Conservation (phyloP, 2,888 invertebrate genomes). For the Eristalinus sepulchralis region DNA sequence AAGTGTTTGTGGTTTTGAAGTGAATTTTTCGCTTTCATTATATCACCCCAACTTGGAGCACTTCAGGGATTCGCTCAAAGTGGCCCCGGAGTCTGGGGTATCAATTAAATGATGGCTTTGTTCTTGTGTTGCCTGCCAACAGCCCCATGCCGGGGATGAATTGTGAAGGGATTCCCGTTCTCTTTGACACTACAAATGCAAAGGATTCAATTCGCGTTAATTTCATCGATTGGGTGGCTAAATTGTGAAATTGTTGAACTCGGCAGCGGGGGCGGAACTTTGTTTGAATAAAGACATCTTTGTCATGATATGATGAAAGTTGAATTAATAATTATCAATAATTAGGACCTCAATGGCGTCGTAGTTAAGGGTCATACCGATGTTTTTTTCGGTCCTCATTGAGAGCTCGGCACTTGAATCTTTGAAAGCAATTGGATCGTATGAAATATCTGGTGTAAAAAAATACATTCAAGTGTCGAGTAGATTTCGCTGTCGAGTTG, state of each 20-base stretch:
- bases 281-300: neutral
- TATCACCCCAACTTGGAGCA: neutral
- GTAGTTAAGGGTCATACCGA: neutral
- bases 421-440: neutral
- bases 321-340: neutral
- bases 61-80: neutral
- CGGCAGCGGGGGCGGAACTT: neutral
- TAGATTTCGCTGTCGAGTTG: neutral
- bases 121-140: neutral
- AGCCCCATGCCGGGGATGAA: neutral
- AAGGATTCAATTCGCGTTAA: neutral
- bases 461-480: neutral
- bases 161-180: neutral
- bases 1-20: neutral
- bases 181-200: neutral
- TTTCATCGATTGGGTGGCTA: neutral
- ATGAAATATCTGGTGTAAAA: neutral
- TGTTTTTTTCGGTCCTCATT: neutral
- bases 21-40: neutral
- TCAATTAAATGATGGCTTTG: neutral
- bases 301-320: neutral
- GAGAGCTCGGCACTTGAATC: neutral
- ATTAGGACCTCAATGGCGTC: neutral
- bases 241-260: neutral
- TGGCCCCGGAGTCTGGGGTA: neutral